Percentiles rank a stretch among this genome's conserved stretches.
Evolutionary conservation across 2,113 vertebrate genomes (phyloP).

Genomic region (Caranx melampygus): DNA sequence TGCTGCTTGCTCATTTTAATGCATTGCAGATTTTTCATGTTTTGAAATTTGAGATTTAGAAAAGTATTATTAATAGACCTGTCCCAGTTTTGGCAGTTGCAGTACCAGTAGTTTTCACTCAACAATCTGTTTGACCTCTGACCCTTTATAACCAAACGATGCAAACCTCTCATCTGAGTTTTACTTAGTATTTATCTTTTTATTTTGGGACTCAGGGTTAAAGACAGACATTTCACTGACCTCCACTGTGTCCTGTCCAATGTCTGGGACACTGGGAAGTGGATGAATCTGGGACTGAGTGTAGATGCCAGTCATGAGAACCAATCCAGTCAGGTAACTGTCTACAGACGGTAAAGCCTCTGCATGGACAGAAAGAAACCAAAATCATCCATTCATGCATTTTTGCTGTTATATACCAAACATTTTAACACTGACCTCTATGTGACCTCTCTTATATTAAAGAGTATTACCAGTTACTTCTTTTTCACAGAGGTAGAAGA

Average conservation of each 20-base stretch:
- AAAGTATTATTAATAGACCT: no score
- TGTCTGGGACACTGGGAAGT: conserved; percentile 56
- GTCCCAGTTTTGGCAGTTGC: no score
- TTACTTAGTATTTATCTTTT: no score
- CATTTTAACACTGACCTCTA: not conserved
- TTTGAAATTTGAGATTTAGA: no score
- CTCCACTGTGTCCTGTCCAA: conserved; percentile 71
- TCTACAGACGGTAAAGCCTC: conserved; percentile 74
- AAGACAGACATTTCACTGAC: conserved; percentile 61
- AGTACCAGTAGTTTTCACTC: no score
- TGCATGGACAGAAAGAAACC: conserved; percentile 44
- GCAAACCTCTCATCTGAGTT: no score
- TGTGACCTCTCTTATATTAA: no score
- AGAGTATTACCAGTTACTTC: conserved; percentile 65
- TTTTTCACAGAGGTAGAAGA: conserved; percentile 77
- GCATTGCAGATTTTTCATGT: no score
- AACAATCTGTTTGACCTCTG: no score
- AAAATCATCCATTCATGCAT: not conserved
- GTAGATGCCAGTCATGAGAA: conserved; percentile 76
- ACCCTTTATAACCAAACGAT: no score
- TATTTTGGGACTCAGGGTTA: not conserved
- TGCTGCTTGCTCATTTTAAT: no score
- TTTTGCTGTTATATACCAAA: not conserved
- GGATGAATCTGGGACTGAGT: conserved; percentile 46
- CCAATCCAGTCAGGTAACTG: conserved; percentile 77